Evolutionary conservation across 2,888 invertebrate species (phyloP).

Genomic region (Drosophila bunnanda): DNA sequence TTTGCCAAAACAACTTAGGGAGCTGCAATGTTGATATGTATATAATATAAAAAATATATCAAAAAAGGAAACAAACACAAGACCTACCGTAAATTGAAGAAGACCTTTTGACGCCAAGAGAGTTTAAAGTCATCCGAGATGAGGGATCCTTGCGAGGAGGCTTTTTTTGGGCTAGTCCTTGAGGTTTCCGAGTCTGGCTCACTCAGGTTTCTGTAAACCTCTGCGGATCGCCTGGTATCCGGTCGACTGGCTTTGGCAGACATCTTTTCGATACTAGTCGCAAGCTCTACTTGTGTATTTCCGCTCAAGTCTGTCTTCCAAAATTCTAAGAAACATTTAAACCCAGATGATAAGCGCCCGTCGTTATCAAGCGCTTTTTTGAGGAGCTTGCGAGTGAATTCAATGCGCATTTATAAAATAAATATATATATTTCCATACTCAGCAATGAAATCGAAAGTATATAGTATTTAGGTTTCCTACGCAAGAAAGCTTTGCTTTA

Average conservation of each 20-base stretch:
- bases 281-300: not conserved
- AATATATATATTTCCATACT: not conserved
- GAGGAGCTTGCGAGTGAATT: not conserved
- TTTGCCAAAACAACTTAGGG: not conserved
- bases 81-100: conserved; percentile 14
- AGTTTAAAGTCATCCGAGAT: conserved; percentile 1
- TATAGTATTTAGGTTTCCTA: not conserved
- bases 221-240: conserved; percentile 13
- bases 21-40: not conserved
- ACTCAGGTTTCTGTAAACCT: conserved; percentile 20
- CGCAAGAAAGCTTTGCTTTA: not conserved
- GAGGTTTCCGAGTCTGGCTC: conserved; percentile 2
- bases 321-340: conserved; percentile 2
- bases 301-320: not conserved
- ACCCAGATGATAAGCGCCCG: conserved; percentile 11
- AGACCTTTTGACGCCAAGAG: conserved; percentile 9
- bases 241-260: conserved; percentile 1
- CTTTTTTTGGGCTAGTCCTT: not conserved
- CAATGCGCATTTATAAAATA: not conserved
- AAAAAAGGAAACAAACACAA: not conserved
- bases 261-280: conserved; percentile 13
- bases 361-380: conserved; percentile 14
- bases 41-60: not conserved
- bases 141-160: not conserved
- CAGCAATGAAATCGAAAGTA: not conserved